Percentiles rank a stretch among this genome's conserved stretches.
phyloP scores from a whole-genome alignment of 2,797 vertebrate species.

The Aulostomus chinensis region DNA sequence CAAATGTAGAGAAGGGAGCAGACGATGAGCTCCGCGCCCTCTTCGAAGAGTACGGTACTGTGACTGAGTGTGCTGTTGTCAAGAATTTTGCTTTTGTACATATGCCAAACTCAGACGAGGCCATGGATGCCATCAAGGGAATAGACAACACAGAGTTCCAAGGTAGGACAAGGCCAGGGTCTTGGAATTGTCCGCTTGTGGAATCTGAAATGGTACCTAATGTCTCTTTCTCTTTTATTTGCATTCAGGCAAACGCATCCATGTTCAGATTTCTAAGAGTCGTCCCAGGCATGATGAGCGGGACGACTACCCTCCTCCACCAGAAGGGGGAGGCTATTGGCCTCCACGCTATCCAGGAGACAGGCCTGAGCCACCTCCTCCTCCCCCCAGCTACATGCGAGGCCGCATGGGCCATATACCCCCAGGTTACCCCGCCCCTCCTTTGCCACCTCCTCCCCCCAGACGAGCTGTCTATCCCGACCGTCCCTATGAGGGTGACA shows the following conservation, averaged over 20 bases:
- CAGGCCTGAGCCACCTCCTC: slow-evolving; percentile 67
- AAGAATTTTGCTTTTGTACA: slow-evolving; percentile 85
- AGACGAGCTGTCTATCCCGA: slow-evolving; percentile 74
- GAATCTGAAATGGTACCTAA: background rate
- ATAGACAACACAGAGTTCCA: slow-evolving; percentile 81
- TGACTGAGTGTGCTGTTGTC: slow-evolving; percentile 79
- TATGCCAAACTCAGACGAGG: slow-evolving; percentile 82
- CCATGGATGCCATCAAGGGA: slow-evolving; percentile 82
- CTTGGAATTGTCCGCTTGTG: accelerated
- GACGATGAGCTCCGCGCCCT: slow-evolving; percentile 77
- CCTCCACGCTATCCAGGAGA: slow-evolving; percentile 76
- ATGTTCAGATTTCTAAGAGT: slow-evolving; percentile 94
- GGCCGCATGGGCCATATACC: slow-evolving; percentile 64
- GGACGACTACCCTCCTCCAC: slow-evolving; percentile 79
- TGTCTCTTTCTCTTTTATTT: background rate
- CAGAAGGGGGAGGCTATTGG: slow-evolving; percentile 79
- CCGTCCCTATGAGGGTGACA: slow-evolving; percentile 68
- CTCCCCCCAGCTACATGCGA: slow-evolving; percentile 70
- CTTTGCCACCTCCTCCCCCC: slow-evolving; percentile 78
- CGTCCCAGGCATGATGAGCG: slow-evolving; percentile 87
- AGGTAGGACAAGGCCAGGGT: slow-evolving; percentile 46
- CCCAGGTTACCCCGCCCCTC: slow-evolving; percentile 78
- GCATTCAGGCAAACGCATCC: slow-evolving; percentile 88
- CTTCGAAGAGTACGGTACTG: slow-evolving; percentile 81
- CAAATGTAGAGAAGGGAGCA: slow-evolving; percentile 80